These are phyloP conservation scores for Gryllus bimaculatus DNA, from an alignment of 1,140 invertebrate genomes.

Conservation along the genomic window DNA sequence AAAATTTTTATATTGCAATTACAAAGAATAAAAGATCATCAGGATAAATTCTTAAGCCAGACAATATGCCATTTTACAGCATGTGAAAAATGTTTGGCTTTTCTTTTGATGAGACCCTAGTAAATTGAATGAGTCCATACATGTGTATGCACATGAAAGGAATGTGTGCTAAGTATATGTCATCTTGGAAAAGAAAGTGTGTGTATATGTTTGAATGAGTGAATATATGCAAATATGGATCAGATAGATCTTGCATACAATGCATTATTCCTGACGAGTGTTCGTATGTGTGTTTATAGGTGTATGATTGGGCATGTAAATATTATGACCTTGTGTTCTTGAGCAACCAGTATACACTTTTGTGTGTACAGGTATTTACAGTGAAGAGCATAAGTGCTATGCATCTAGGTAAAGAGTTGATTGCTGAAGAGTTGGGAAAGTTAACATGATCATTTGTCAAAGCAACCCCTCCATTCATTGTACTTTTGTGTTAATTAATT, in stretches of 20 bases:
- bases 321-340: neutral
- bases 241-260: neutral
- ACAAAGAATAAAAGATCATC: neutral
- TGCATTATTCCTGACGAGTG: neutral
- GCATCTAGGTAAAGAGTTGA: neutral
- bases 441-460: neutral
- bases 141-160: neutral
- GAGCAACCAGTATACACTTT: neutral
- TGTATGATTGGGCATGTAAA: neutral
- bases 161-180: too few relatives aligned
- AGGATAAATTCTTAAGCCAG: neutral
- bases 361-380: neutral
- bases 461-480: neutral
- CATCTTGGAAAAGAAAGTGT: neutral
- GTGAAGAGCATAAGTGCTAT: neutral
- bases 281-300: neutral
- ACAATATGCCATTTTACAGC: slow-evolving; percentile 4
- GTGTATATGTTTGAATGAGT: neutral
- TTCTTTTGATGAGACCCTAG: neutral
- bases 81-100: neutral
- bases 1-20: slow-evolving; percentile 2
- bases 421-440: neutral
- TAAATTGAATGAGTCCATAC: neutral
- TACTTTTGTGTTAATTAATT: neutral
- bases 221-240: neutral